A percentile compares a stretch with the other conserved stretches of the same genome.
phyloP scores from a whole-genome alignment of 2,888 invertebrate genomes.

The Halictus ligatus region DNA sequence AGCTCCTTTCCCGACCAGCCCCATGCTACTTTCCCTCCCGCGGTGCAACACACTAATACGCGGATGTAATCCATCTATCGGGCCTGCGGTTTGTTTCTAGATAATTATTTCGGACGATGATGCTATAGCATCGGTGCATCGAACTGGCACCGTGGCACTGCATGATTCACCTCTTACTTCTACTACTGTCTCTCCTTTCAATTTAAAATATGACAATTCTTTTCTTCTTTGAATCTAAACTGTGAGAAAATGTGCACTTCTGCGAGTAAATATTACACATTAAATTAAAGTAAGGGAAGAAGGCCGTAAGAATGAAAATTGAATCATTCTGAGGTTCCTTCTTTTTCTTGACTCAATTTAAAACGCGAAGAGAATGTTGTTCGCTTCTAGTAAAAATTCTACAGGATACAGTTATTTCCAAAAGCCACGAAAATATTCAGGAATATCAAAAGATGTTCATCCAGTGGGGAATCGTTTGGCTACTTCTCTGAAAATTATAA shows the following conservation, averaged over 20 bases:
- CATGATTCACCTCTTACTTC: neutral
- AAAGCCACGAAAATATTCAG: neutral
- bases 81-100: conserved; percentile 6
- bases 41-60: conserved; percentile 42
- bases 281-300: no score
- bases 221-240: no score
- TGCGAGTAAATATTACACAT: no score
- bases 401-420: neutral
- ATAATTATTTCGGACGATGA: neutral
- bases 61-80: conserved; percentile 65
- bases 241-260: no score
- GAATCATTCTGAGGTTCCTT: no score
- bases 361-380: no score
- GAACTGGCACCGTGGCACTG: neutral
- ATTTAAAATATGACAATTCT: neutral
- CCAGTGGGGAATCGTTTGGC: neutral
- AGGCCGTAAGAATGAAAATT: no score
- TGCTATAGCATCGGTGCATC: neutral
- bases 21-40: conserved; percentile 18
- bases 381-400: no score
- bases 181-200: neutral
- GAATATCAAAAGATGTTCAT: neutral
- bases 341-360: no score
- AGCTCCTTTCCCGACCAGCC: conserved; percentile 47
- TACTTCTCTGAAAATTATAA: neutral